Percentiles rank a stretch among this genome's conserved stretches.
phyloP scores from a whole-genome alignment of 2,888 invertebrate species.

The Ophioninae sp. region DNA sequence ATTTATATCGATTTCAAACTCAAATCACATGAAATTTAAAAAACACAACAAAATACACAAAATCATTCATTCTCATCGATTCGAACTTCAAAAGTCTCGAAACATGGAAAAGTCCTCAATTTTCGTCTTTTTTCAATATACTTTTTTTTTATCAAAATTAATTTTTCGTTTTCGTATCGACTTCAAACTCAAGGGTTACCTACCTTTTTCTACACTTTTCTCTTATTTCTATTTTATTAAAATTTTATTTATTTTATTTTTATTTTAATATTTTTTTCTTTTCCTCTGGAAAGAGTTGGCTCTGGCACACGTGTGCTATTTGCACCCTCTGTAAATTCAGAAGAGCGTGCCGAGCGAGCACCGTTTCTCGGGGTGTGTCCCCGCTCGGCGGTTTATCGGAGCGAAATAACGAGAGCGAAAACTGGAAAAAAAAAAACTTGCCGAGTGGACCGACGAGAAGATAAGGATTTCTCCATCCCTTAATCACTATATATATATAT shows the following conservation, averaged over 20 bases:
- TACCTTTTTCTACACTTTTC: no score
- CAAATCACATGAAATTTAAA: no score
- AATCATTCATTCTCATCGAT: no score
- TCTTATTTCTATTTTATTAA: not conserved
- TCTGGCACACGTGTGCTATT: slow-evolving; percentile 26
- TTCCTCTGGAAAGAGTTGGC: not conserved
- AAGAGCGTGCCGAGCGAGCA: slow-evolving; percentile 37
- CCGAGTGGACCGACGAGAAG: slow-evolving; percentile 25
- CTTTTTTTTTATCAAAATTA: slow-evolving; percentile 40
- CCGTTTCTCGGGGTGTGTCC: slow-evolving; percentile 28
- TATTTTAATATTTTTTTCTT: not conserved
- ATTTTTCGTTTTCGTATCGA: slow-evolving; percentile 25
- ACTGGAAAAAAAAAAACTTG: slow-evolving; percentile 28
- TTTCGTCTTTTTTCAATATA: no score
- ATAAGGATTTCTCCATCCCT: slow-evolving; percentile 29
- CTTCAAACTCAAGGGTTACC: slow-evolving; percentile 1
- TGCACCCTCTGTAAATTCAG: slow-evolving; percentile 45
- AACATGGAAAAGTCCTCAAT: no score
- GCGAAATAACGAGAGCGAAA: slow-evolving; percentile 59
- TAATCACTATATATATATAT: slow-evolving; percentile 8
- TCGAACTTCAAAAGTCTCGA: no score
- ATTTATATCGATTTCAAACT: no score
- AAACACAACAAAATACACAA: no score
- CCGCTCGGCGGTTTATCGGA: slow-evolving; percentile 49
- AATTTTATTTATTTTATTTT: no score